Percentiles rank a stretch among this genome's conserved stretches.
Evolutionary conservation across 2,113 vertebrate genomes (phyloP).

Genomic region (Neodon shergylaensis): DNA sequence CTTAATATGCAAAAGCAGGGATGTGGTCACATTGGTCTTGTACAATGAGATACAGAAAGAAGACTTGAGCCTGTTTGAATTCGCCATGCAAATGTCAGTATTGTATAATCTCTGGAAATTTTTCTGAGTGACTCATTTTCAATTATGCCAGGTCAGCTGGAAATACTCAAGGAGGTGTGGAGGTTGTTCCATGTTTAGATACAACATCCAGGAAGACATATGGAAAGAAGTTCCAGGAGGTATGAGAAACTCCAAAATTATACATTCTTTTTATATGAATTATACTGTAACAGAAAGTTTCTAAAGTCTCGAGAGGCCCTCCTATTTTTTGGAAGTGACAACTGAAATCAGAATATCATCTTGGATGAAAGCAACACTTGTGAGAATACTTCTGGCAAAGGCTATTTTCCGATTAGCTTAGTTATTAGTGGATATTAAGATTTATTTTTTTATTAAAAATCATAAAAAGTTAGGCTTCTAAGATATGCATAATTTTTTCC

Average conservation of each 20-base stretch:
- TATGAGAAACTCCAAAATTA: neutral
- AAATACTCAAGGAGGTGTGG: neutral
- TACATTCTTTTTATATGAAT: neutral
- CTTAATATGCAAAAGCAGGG: neutral
- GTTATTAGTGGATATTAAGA: neutral
- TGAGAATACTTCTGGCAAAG: neutral
- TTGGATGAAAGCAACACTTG: neutral
- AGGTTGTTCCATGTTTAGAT: neutral
- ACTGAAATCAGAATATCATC: neutral
- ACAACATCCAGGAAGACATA: neutral
- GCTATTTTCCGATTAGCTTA: neutral
- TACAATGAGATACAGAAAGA: neutral
- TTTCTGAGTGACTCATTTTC: neutral
- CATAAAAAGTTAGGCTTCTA: neutral
- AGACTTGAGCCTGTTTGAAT: neutral
- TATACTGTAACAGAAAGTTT: neutral
- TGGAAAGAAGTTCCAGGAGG: neutral
- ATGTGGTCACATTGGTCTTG: neutral
- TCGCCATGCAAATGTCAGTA: neutral
- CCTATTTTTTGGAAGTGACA: neutral
- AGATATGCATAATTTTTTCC: neutral
- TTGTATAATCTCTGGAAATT: neutral
- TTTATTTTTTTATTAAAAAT: neutral
- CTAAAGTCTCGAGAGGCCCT: fast-evolving
- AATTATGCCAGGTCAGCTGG: neutral